Percentiles rank a stretch among this genome's conserved stretches.
phyloP scores from a whole-genome alignment of 2,113 vertebrate species.

The Campylomormyrus numenius region DNA sequence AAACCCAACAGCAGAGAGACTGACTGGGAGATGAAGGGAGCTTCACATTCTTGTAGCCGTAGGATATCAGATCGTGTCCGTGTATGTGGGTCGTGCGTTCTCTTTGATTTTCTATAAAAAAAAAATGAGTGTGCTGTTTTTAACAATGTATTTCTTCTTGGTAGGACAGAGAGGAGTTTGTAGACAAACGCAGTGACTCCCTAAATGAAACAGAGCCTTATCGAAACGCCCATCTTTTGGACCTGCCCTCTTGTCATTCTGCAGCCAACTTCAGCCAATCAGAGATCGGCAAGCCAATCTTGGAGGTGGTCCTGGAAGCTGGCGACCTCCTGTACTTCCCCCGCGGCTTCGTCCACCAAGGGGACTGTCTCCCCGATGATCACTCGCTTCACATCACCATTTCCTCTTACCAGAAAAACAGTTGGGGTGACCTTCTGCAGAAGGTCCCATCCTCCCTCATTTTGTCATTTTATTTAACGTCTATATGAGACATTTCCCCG shows the following conservation, averaged over 20 bases:
- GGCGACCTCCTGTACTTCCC: conserved; percentile 94
- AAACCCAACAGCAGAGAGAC: not conserved
- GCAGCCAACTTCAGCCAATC: conserved; percentile 73
- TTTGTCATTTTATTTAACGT: not conserved
- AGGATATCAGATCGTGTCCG: not conserved
- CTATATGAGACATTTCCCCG: not conserved
- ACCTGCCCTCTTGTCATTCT: not conserved
- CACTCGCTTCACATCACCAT: conserved; percentile 91
- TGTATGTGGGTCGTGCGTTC: not conserved
- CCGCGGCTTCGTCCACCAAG: conserved; percentile 91
- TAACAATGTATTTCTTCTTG: not conserved
- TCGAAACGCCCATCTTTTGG: not conserved
- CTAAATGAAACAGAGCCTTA: not conserved
- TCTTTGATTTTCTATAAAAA: not conserved
- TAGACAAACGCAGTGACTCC: not conserved
- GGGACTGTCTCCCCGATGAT: conserved; percentile 67
- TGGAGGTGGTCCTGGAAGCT: conserved; percentile 81
- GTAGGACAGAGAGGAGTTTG: not conserved
- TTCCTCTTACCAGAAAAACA: conserved; percentile 89
- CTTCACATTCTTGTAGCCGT: not conserved
- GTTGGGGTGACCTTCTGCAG: conserved; percentile 84
- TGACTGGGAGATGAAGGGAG: not conserved
- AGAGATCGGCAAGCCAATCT: conserved; percentile 72
- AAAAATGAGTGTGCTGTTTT: not conserved
- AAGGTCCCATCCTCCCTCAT: conserved; percentile 51